A percentile compares a stretch with the other conserved stretches of the same genome.
Evolutionary conservation across 2,888 invertebrate genomes (phyloP).

Genomic region (Kuschelorhynchus macadamiae): DNA sequence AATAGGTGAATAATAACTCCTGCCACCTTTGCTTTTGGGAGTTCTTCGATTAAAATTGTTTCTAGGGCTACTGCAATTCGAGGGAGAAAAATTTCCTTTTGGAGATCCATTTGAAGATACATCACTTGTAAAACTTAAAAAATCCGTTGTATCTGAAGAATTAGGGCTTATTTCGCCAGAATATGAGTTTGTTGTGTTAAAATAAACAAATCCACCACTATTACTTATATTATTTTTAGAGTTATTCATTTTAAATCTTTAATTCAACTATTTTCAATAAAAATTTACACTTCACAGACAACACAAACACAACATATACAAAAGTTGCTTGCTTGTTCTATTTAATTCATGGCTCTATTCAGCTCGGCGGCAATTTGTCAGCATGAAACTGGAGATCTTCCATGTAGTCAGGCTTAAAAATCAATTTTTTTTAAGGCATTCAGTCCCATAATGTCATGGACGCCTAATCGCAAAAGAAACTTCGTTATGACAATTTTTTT

Average conservation of each 20-base stretch:
- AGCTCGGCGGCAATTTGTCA: no score
- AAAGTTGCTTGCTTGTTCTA: no score
- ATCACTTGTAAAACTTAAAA: slow-evolving; percentile 28
- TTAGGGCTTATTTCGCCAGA: neutral
- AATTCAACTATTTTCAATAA: no score
- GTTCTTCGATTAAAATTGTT: slow-evolving; percentile 1
- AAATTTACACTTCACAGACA: neutral
- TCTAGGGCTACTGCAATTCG: slow-evolving; percentile 28
- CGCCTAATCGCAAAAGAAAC: no score
- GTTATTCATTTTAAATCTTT: slow-evolving; percentile 32
- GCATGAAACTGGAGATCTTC: no score
- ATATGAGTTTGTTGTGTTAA: slow-evolving; percentile 25
- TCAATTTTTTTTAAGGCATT: no score
- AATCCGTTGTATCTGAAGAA: slow-evolving; percentile 22
- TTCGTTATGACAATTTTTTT: no score
- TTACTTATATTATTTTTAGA: slow-evolving; percentile 22
- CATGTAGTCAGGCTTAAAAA: no score
- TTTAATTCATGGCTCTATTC: no score
- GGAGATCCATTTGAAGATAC: slow-evolving; percentile 11
- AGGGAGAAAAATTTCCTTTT: slow-evolving; percentile 10
- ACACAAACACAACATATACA: no score
- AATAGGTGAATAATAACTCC: slow-evolving; percentile 11
- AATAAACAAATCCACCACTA: slow-evolving; percentile 35
- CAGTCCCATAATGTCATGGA: no score
- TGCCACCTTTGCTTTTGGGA: slow-evolving; percentile 5